Evolutionary conservation across 2,888 invertebrate genomes (phyloP).

Genomic region (Volucella inflata): DNA sequence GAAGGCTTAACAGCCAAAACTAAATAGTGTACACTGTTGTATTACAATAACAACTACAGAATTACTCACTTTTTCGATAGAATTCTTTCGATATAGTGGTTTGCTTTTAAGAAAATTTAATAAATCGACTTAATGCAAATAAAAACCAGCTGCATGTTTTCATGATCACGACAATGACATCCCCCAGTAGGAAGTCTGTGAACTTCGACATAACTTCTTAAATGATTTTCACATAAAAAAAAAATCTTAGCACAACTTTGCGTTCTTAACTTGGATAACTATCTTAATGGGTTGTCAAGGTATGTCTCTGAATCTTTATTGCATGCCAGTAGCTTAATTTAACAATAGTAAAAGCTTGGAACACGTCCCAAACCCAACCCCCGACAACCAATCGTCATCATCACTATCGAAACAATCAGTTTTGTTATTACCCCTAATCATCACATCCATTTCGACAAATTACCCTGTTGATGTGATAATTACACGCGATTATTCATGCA

Average conservation of each 20-base stretch:
- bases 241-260: conserved; percentile 16
- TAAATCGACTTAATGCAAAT: no score
- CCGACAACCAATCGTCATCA: neutral
- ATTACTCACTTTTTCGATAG: no score
- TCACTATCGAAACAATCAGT: conserved; percentile 65
- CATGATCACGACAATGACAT: no score
- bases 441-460: conserved; percentile 71
- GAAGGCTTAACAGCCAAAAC: no score
- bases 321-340: conserved; percentile 5
- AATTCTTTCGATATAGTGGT: no score
- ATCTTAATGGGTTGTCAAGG: conserved; percentile 39
- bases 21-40: no score
- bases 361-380: neutral
- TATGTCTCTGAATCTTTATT: conserved; percentile 37
- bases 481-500: conserved; percentile 70
- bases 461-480: conserved; percentile 74
- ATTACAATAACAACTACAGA: no score
- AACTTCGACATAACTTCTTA: no score
- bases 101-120: no score
- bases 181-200: no score
- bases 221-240: no score
- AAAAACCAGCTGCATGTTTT: no score
- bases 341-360: neutral
- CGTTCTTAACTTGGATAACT: conserved; percentile 38
- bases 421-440: conserved; percentile 66